Evolutionary conservation across 2,113 vertebrate genomes (phyloP).

Genomic region (Cercocebus atys): DNA sequence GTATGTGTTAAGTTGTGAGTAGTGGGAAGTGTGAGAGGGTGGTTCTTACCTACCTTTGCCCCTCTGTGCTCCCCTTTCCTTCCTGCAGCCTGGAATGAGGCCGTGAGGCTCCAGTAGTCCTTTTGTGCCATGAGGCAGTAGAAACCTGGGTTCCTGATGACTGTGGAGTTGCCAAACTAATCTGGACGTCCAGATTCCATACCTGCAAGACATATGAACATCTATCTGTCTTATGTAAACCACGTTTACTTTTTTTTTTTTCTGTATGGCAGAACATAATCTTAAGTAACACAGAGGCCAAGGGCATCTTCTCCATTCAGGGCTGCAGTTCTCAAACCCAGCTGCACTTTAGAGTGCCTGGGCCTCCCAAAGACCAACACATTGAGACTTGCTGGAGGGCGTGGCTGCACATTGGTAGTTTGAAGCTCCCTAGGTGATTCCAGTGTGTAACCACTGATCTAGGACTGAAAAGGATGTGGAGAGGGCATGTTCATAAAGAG

Average conservation of each 20-base stretch:
- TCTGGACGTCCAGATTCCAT: background rate
- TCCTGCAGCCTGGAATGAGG: background rate
- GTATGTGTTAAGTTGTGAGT: background rate
- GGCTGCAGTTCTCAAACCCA: background rate
- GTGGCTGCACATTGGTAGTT: background rate
- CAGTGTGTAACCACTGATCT: background rate
- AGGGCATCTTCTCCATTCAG: background rate
- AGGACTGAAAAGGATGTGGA: background rate
- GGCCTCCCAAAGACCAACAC: background rate
- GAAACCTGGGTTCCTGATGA: background rate
- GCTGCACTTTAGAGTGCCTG: background rate
- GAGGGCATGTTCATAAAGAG: background rate
- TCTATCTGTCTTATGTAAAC: background rate
- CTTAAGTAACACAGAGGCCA: background rate
- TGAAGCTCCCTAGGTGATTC: background rate
- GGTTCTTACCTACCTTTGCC: background rate
- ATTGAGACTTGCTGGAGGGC: background rate
- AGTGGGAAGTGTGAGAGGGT: background rate
- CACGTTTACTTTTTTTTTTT: background rate
- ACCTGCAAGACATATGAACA: background rate
- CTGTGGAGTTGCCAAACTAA: background rate
- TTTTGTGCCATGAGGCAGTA: background rate
- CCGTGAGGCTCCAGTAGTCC: background rate
- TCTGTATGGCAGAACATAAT: background rate
- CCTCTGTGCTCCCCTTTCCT: background rate